Evolutionary conservation across 2,797 vertebrate species (phyloP).

Genomic region (Australoheros facetus): DNA sequence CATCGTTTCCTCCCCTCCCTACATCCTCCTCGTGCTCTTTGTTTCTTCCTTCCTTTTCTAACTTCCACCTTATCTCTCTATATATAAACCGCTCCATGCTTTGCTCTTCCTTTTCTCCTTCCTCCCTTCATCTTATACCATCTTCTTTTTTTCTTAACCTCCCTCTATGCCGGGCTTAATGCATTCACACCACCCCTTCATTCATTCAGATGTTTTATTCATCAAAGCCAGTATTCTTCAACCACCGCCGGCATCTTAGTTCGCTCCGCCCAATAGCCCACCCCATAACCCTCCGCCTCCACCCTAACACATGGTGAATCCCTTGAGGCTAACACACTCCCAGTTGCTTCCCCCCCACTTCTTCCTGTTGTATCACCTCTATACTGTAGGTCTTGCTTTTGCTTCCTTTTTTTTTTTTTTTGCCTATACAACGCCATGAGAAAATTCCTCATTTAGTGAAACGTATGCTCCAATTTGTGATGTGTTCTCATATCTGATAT

Average conservation of each 20-base stretch:
- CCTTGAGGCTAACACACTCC: slow-evolving; percentile 66
- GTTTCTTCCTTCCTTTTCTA: slow-evolving; percentile 20
- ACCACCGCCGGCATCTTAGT: slow-evolving; percentile 66
- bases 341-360: slow-evolving; percentile 33
- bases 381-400: neutral
- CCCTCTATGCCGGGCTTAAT: slow-evolving; percentile 61
- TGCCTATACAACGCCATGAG: neutral
- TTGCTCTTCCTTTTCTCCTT: slow-evolving; percentile 10
- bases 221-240: slow-evolving; percentile 80
- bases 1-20: neutral
- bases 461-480: neutral
- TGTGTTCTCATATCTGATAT: neutral
- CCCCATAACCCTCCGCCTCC: slow-evolving; percentile 38
- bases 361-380: slow-evolving; percentile 40
- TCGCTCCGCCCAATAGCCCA: slow-evolving; percentile 63
- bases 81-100: neutral
- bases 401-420: neutral
- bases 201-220: slow-evolving; percentile 84
- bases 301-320: slow-evolving; percentile 70
- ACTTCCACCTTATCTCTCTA: slow-evolving; percentile 10
- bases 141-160: slow-evolving; percentile 19
- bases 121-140: slow-evolving; percentile 24
- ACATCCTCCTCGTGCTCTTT: slow-evolving; percentile 5
- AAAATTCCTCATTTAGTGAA: slow-evolving; percentile 13
- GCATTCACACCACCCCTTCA: slow-evolving; percentile 79